These are phyloP conservation scores for Drosophila barbarae DNA, from an alignment of 2,888 invertebrate genomes.

Conservation along the genomic window DNA sequence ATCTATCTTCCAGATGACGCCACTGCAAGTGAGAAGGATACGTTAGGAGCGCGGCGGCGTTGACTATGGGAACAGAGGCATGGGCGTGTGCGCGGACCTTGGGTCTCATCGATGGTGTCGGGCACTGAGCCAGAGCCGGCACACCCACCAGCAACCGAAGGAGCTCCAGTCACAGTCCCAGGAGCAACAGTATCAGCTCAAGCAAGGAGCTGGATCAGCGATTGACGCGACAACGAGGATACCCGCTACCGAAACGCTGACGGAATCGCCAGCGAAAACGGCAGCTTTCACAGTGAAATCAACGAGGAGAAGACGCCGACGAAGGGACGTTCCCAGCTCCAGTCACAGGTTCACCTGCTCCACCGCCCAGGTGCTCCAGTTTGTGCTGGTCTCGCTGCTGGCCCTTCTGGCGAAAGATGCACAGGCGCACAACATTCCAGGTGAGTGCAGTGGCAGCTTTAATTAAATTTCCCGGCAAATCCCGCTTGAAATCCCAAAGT, in stretches of 20 bases:
- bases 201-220: slow-evolving; percentile 43
- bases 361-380: slow-evolving; percentile 61
- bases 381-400: slow-evolving; percentile 75
- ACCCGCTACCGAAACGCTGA: slow-evolving; percentile 37
- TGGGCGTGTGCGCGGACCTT: slow-evolving; percentile 94
- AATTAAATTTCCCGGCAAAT: slow-evolving; percentile 32
- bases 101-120: slow-evolving; percentile 84
- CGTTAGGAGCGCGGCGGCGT: slow-evolving; percentile 83
- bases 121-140: slow-evolving; percentile 81
- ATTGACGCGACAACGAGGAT: slow-evolving; percentile 46
- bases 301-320: slow-evolving; percentile 54
- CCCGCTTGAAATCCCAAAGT: slow-evolving; percentile 22
- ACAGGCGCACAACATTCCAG: slow-evolving; percentile 79
- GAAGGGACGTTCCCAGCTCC: slow-evolving; percentile 36
- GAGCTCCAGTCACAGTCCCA: slow-evolving; percentile 57
- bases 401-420: slow-evolving; percentile 75
- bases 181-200: slow-evolving; percentile 42
- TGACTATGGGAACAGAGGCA: slow-evolving; percentile 93
- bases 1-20: slow-evolving; percentile 80
- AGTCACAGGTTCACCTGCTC: slow-evolving; percentile 9
- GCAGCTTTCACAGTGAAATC: slow-evolving; percentile 62
- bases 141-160: slow-evolving; percentile 43
- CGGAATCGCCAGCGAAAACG: slow-evolving; percentile 48
- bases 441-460: slow-evolving; percentile 60
- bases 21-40: slow-evolving; percentile 86